These are phyloP conservation scores for Callaeas wilsoni DNA, from an alignment of 2,113 vertebrate species.

Conservation along the genomic window DNA sequence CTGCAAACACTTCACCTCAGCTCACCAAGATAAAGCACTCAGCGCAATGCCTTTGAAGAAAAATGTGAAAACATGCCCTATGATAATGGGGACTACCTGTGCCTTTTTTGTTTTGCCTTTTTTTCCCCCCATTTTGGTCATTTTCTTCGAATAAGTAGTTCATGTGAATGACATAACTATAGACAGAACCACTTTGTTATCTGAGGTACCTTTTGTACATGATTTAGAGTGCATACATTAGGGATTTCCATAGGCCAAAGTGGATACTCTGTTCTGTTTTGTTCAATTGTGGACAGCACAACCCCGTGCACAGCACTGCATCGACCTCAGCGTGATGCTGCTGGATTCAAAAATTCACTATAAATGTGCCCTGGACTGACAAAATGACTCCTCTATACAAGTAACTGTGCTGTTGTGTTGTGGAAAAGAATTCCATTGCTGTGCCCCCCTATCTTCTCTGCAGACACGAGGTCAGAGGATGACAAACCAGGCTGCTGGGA, in stretches of 20 bases:
- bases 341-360: neutral
- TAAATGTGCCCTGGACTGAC: neutral
- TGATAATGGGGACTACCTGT: neutral
- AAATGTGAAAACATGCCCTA: neutral
- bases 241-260: neutral
- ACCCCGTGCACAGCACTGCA: neutral
- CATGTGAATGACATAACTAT: neutral
- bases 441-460: neutral
- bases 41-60: neutral
- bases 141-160: neutral
- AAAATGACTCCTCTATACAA: neutral
- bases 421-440: neutral
- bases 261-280: neutral
- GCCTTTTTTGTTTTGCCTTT: neutral
- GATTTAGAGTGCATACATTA: accelerated
- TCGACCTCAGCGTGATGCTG: neutral
- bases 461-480: neutral
- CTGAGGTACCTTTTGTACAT: neutral
- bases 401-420: neutral
- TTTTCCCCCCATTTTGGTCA: neutral
- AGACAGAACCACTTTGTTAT: neutral
- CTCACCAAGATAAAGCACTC: neutral
- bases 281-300: neutral
- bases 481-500: neutral
- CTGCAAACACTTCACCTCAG: neutral